Evolutionary conservation across 1,140 invertebrate genomes (phyloP), one percentile per base, ranked within the genome.

Genomic region (Ooceraea biroi): DNA sequence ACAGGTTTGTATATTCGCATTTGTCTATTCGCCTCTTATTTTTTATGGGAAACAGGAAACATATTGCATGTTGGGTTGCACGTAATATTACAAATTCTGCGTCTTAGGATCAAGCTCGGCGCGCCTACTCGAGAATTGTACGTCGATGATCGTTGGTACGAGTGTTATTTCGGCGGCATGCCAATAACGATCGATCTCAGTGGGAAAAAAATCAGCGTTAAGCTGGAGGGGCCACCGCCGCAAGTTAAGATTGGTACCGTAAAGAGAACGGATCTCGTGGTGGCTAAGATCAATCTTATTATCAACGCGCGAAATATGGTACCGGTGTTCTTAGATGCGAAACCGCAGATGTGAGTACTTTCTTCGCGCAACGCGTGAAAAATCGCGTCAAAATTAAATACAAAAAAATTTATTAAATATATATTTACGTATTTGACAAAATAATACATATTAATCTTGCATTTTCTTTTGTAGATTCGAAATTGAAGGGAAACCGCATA

Each of bases 121-220:
- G 97, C 97, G 25, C 98, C 98, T 0, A 98, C 98, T 0, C 95
- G 98, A 71, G 98, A 99, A 93, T 94, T 99, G 0, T 98, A 97
- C 86, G 96, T 99, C 36, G 97, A 99, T 93, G 97, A 97, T 22
- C 95, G 96, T 44, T 97, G 96, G 95, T 98, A 98, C 89, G 97
- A 98, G 90, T 97, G 98, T 91, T 97, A 97, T 87, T 99, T 99
- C 93, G 98, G 98, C 66, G 98, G 98, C 3, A 97, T 98, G 55
- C 96, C 98, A 0, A 96, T 99, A 5, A 95, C 95, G 17, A 96
- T 99, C n/a, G 96, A 97, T 11, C 94, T 99, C 14, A 96, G 97
- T 89, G 97, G 97, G 0, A 96, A 97, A 85, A 95, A 96, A 57
- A 96, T 97, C 77, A 95, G 95, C 36, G 94, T 99, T 0, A 96